Evolutionary conservation across 2,888 invertebrate species (phyloP).

Genomic region (Cosmopolites sordidus): DNA sequence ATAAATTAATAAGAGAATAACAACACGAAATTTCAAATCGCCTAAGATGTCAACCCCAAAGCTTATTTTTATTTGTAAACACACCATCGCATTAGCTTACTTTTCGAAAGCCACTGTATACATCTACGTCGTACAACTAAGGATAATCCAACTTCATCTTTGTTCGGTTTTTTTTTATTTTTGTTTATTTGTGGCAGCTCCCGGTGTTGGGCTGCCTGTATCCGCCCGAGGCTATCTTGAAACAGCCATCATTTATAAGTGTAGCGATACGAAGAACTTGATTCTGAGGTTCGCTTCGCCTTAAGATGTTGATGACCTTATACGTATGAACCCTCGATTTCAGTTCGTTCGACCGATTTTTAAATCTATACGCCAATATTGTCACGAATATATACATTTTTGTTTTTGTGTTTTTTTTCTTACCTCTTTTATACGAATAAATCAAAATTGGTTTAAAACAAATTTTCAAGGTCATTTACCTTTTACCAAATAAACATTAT

Average conservation of each 20-base stretch:
- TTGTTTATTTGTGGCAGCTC: slow-evolving; percentile 49
- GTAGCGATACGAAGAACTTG: slow-evolving; percentile 49
- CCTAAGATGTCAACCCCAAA: too few species aligned
- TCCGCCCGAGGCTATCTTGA: slow-evolving; percentile 43
- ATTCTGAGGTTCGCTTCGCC: slow-evolving; percentile 47
- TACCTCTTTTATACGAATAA: too few species aligned
- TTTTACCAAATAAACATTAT: too few species aligned
- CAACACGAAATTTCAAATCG: too few species aligned
- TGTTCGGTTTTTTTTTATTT: slow-evolving; percentile 46
- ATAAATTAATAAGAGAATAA: too few species aligned
- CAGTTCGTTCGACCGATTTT: slow-evolving; percentile 14
- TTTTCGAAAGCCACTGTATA: slow-evolving; percentile 17
- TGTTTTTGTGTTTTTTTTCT: too few species aligned
- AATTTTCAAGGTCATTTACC: too few species aligned
- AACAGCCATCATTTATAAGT: slow-evolving; percentile 48
- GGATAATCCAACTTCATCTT: slow-evolving; percentile 48
- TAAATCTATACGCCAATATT: slow-evolving; percentile 18
- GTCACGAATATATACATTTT: slow-evolving; percentile 11
- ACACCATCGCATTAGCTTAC: too few species aligned
- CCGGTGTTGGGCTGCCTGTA: slow-evolving; percentile 48
- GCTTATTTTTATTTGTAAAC: too few species aligned
- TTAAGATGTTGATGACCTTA: slow-evolving; percentile 49
- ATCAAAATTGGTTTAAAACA: too few species aligned
- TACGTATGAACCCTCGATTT: slow-evolving; percentile 37
- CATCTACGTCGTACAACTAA: slow-evolving; percentile 36